Evolutionary conservation across 2,113 vertebrate species (phyloP).

Genomic region (Hyaena hyaena): DNA sequence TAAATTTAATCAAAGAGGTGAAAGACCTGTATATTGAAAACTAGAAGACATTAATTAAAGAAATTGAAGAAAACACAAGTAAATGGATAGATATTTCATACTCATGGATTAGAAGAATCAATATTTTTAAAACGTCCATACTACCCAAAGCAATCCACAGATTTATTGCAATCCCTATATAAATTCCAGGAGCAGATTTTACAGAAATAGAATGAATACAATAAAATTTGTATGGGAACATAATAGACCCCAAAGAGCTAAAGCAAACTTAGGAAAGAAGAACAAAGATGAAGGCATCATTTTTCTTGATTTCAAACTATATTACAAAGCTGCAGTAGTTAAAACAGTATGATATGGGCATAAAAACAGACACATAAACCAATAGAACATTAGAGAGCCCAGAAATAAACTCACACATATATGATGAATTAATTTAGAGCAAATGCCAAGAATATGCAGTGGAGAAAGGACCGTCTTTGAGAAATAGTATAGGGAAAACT

Average conservation of each 20-base stretch:
- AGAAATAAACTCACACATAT: too few relatives aligned
- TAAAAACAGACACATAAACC: not conserved
- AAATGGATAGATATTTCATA: not conserved
- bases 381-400: not conserved
- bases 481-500: not conserved
- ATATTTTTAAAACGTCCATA: not conserved
- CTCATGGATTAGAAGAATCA: not conserved
- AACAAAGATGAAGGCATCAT: not conserved
- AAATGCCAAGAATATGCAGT: not conserved
- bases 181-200: not conserved
- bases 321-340: not conserved
- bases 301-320: not conserved
- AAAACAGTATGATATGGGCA: not conserved
- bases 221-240: not conserved
- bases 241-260: not conserved
- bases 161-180: not conserved
- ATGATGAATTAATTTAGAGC: too few relatives aligned
- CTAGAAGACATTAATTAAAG: not conserved
- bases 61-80: not conserved
- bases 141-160: not conserved
- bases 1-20: not conserved
- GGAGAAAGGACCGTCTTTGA: not conserved
- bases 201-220: not conserved
- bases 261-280: too few relatives aligned
- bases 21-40: not conserved